Percentiles rank a stretch among this genome's conserved stretches.
phyloP scores from a whole-genome alignment of 2,797 vertebrate species.

The Falco peregrinus region DNA sequence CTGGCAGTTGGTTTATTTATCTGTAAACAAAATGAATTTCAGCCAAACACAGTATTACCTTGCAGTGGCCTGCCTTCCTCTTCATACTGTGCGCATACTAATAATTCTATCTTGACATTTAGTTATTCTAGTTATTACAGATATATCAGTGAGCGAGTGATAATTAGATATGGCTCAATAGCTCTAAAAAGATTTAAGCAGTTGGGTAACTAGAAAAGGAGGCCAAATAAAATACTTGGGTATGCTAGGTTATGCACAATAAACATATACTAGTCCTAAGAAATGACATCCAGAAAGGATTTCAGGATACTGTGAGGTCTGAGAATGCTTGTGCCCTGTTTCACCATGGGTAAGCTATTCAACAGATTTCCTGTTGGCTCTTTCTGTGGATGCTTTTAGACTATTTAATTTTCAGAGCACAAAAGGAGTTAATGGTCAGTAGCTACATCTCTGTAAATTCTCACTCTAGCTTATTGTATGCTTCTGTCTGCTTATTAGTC shows the following conservation, averaged over 20 bases:
- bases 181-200: neutral
- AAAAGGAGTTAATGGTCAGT: neutral
- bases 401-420: neutral
- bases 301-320: neutral
- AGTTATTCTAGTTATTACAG: conserved; percentile 1
- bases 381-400: neutral
- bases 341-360: no score
- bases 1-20: neutral
- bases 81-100: neutral
- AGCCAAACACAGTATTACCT: neutral
- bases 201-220: neutral
- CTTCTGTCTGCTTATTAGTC: neutral
- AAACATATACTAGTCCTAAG: neutral
- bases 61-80: neutral
- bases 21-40: conserved; percentile 14
- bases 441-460: neutral
- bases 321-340: neutral
- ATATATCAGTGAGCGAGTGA: neutral
- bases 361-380: neutral
- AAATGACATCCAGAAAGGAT: neutral
- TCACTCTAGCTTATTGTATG: neutral
- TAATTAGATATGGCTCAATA: conserved; percentile 4
- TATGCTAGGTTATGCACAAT: neutral
- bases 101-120: neutral
- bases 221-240: neutral